A percentile compares a stretch with the other conserved stretches of the same genome.
Conservation (phyloP, 2,888 invertebrate genomes). For the Phorcus lineatus region DNA sequence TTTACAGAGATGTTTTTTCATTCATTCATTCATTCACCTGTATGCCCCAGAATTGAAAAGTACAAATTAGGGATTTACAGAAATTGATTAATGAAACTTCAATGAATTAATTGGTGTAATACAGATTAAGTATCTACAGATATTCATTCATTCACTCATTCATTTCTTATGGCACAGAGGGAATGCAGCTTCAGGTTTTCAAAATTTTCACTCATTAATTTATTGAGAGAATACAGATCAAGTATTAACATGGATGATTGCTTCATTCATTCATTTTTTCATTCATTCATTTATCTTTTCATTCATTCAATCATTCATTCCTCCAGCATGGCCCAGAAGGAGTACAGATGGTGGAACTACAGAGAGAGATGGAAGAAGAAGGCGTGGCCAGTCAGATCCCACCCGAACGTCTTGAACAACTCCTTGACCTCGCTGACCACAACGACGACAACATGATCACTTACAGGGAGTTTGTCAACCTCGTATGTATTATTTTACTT, state of each 20-base stretch:
- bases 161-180: too few relatives aligned
- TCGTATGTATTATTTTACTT: slow-evolving; percentile 63
- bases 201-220: too few relatives aligned
- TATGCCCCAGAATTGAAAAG: too few relatives aligned
- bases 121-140: neutral
- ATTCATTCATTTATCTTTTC: neutral
- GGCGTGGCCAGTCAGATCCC: slow-evolving; percentile 66
- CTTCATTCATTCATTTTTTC: neutral
- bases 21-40: neutral
- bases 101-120: too few relatives aligned
- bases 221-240: too few relatives aligned
- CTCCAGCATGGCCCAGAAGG: slow-evolving; percentile 72
- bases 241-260: too few relatives aligned
- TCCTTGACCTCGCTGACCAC: slow-evolving; percentile 70
- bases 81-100: too few relatives aligned
- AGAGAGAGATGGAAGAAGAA: slow-evolving; percentile 69
- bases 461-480: slow-evolving; percentile 74
- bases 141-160: neutral
- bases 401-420: slow-evolving; percentile 57
- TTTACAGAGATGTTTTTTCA: too few relatives aligned
- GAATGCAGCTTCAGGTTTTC: too few relatives aligned
- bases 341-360: slow-evolving; percentile 72
- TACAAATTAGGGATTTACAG: too few relatives aligned
- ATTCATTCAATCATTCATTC: neutral
- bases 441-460: slow-evolving; percentile 74